phyloP scores from a whole-genome alignment of 2,797 vertebrate genomes.

The Silurus aristotelis region DNA sequence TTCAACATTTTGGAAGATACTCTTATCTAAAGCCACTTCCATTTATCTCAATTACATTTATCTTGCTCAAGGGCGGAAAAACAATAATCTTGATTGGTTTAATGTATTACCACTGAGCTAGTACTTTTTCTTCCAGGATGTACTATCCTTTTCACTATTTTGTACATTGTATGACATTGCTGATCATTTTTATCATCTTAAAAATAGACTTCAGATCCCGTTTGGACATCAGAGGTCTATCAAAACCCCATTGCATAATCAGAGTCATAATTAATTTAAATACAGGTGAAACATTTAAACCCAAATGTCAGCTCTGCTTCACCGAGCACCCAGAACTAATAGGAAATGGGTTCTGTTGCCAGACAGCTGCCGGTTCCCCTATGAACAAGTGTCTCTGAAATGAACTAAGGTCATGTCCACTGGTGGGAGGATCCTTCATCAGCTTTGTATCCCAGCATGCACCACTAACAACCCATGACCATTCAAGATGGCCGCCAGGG shows the following conservation, averaged over 20 bases:
- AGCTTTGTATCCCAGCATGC: slow-evolving; percentile 77
- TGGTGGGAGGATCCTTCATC: slow-evolving; percentile 63
- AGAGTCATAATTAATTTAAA: slow-evolving; percentile 8
- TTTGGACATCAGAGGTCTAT: background rate
- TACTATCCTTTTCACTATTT: background rate
- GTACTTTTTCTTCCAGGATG: background rate
- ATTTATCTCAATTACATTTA: too few relatives aligned
- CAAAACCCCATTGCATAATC: background rate
- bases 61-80: too few relatives aligned
- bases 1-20: too few relatives aligned
- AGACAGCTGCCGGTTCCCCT: slow-evolving; percentile 71
- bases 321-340: slow-evolving; percentile 69
- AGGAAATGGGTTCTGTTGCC: slow-evolving; percentile 62
- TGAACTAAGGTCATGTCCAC: slow-evolving; percentile 54
- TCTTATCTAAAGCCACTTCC: too few relatives aligned
- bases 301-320: background rate
- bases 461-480: slow-evolving; percentile 69
- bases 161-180: background rate
- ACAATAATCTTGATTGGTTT: too few relatives aligned
- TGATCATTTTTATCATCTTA: background rate
- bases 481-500: slow-evolving; percentile 63
- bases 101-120: too few relatives aligned
- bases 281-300: slow-evolving; percentile 19
- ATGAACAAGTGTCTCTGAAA: slow-evolving; percentile 66
- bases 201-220: background rate